phyloP scores from a whole-genome alignment of 2,888 invertebrate genomes.

The Cabera pusaria region DNA sequence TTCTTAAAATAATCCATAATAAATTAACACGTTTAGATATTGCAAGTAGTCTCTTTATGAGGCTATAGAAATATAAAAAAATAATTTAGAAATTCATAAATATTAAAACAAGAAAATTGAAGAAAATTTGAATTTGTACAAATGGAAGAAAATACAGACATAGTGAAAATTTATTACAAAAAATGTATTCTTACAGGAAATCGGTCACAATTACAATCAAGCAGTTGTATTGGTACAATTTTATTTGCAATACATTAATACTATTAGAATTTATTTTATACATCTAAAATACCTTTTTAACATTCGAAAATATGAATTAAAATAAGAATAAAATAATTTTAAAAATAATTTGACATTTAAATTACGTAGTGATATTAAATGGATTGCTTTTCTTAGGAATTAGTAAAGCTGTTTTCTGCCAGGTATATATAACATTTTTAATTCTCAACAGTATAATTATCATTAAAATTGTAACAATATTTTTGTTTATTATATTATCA shows the following conservation, averaged over 20 bases:
- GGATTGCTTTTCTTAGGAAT: constrained; percentile 47
- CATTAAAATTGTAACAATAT: no score
- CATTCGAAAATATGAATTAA: constrained; percentile 45
- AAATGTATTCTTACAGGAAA: constrained; percentile 5
- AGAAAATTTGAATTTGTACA: no score
- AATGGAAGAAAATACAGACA: constrained; percentile 1
- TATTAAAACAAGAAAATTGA: no score
- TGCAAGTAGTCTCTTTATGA: no score
- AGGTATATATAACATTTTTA: background rate
- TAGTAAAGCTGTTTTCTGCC: background rate
- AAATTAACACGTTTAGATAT: no score
- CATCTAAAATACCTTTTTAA: constrained; percentile 32
- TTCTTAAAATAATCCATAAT: no score
- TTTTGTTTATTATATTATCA: no score
- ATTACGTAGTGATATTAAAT: constrained; percentile 60
- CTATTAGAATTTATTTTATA: constrained; percentile 35
- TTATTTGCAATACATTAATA: constrained; percentile 37
- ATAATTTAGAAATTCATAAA: no score
- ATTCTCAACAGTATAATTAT: no score
- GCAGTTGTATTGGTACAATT: constrained; percentile 31
- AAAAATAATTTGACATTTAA: constrained; percentile 69
- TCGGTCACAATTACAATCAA: constrained; percentile 41
- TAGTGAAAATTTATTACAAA: constrained; percentile 7
- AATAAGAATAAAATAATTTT: constrained; percentile 32
- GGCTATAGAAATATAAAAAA: no score